Evolutionary conservation across 2,797 vertebrate genomes (phyloP).

Genomic region (Acestrorhynchus altus): DNA sequence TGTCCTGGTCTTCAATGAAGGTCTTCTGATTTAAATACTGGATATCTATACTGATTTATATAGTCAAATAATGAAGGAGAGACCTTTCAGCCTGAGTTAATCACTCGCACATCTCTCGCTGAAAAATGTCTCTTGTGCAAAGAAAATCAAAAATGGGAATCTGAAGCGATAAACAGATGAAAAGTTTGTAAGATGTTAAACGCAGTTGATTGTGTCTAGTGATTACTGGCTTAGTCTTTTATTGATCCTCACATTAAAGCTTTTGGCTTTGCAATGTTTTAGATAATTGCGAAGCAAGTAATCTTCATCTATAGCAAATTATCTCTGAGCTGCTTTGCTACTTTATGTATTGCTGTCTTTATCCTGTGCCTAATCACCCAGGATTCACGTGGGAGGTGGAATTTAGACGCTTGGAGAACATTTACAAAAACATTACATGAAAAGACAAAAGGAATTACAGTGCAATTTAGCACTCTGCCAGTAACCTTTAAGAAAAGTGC

Average conservation of each 20-base stretch:
- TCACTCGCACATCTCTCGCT: neutral
- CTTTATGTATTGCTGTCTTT: conserved; percentile 12
- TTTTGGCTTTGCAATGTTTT: conserved; percentile 23
- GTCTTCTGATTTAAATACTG: conserved; percentile 15
- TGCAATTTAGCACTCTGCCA: conserved; percentile 43
- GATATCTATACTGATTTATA: too few relatives aligned
- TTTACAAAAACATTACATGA: conserved; percentile 36
- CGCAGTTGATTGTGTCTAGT: conserved; percentile 1
- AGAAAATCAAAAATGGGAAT: conserved; percentile 4
- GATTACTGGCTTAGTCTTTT: conserved; percentile 29
- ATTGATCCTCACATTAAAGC: conserved; percentile 6
- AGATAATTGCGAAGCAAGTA: conserved; percentile 47
- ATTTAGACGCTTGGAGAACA: conserved; percentile 27
- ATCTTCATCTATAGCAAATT: conserved; percentile 30
- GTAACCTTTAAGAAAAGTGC: conserved; percentile 48
- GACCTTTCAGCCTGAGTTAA: neutral
- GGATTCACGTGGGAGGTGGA: conserved; percentile 18
- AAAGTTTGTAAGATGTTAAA: conserved; percentile 7
- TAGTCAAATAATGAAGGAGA: neutral
- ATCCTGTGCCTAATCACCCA: conserved; percentile 30
- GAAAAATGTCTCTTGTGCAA: neutral
- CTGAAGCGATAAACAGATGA: conserved; percentile 23
- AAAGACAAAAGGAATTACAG: conserved; percentile 49
- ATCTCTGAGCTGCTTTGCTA: conserved; percentile 22
- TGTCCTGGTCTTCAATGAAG: neutral